phyloP scores from a whole-genome alignment of 2,888 invertebrate genomes.

The Notodonta dromedarius region DNA sequence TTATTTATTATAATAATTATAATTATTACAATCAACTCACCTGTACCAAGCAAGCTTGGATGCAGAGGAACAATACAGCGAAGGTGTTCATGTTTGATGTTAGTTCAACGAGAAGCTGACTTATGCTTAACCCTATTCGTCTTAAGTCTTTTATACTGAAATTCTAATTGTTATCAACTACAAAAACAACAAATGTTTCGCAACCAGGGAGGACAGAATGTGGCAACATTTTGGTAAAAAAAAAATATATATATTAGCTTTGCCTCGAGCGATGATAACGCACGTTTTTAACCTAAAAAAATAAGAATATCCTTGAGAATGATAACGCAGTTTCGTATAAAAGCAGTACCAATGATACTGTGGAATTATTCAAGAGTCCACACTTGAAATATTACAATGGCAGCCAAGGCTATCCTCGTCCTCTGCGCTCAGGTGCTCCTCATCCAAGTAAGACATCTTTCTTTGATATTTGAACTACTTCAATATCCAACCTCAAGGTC shows the following conservation, averaged over 20 bases:
- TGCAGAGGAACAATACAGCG: constrained; percentile 22
- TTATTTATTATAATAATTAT: no score
- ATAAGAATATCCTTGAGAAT: neutral
- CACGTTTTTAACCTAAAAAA: neutral
- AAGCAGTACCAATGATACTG: constrained; percentile 1
- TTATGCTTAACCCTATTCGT: constrained; percentile 3
- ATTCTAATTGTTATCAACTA: neutral
- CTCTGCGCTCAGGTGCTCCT: constrained; percentile 38
- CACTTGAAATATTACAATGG: constrained; percentile 33
- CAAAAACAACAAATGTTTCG: neutral
- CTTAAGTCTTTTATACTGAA: constrained; percentile 13
- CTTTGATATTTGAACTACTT: neutral
- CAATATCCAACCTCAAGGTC: no score
- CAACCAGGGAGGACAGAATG: neutral
- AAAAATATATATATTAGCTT: neutral
- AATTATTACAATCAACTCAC: constrained; percentile 8
- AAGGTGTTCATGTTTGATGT: constrained; percentile 24
- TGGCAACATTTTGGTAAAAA: neutral
- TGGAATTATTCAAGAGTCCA: constrained; percentile 1
- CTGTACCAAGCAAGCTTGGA: constrained; percentile 32
- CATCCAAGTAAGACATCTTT: neutral
- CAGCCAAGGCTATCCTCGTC: constrained; percentile 36
- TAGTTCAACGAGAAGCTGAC: constrained; percentile 7
- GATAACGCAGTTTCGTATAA: neutral
- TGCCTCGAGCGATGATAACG: neutral